Conservation (phyloP, 2,888 invertebrate genomes). For the Beris chalybata region DNA sequence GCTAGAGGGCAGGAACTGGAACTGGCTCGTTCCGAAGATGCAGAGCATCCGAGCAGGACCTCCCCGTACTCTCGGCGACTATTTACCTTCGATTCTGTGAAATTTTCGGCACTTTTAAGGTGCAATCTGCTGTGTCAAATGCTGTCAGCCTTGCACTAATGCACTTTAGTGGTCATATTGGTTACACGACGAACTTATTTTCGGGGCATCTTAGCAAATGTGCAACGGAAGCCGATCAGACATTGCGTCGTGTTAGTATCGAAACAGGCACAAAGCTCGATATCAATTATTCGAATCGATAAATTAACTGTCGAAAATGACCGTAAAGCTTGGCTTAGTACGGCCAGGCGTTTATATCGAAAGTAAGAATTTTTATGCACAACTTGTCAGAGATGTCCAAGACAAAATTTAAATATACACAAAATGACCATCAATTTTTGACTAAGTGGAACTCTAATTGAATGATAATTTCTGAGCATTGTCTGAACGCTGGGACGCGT, state of each 20-base stretch:
- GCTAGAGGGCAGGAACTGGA: not conserved
- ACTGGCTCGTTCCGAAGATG: not conserved
- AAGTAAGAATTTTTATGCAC: conserved; percentile 32
- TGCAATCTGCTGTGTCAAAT: conserved; percentile 37
- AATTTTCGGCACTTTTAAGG: conserved; percentile 35
- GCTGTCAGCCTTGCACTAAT: conserved; percentile 34
- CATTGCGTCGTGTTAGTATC: too few relatives aligned
- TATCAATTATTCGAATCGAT: too few relatives aligned
- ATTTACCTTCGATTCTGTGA: conserved; percentile 23
- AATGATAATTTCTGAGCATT: conserved; percentile 38
- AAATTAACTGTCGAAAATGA: too few relatives aligned
- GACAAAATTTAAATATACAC: conserved; percentile 34
- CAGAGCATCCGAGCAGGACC: not conserved
- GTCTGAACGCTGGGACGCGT: conserved; percentile 14
- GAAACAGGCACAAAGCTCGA: too few relatives aligned
- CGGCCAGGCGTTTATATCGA: too few relatives aligned
- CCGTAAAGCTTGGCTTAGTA: too few relatives aligned
- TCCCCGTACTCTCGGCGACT: not conserved
- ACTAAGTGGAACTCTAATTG: conserved; percentile 40
- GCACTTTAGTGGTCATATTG: conserved; percentile 14
- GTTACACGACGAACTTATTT: conserved; percentile 1
- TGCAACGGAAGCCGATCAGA: not conserved
- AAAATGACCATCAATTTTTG: conserved; percentile 40
- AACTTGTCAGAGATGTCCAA: conserved; percentile 31
- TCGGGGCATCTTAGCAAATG: conserved; percentile 1